Evolutionary conservation across 2,113 vertebrate genomes (phyloP), one percentile per base, ranked within the genome.

Genomic region (Neoarius graeffei): DNA sequence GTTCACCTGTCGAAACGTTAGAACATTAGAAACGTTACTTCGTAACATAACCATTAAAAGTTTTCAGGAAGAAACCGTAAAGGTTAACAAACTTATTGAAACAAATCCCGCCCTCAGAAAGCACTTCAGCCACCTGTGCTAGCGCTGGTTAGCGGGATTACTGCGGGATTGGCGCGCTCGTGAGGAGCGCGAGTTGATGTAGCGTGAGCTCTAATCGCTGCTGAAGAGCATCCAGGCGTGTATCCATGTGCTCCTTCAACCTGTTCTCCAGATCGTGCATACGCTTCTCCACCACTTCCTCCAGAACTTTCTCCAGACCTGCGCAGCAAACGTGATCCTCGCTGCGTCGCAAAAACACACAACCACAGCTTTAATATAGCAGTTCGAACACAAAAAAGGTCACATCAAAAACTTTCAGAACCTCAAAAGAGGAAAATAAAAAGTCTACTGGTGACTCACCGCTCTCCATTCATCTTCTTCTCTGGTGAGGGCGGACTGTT

Each of bases 251-350:
- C 90, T 95, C 93, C 92, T 91, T 95, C 89, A 96, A 90, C 86
- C 95, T 90, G 74, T 6, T 77, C 91, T 96, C 95, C 95, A 96
- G 95, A 88, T 95, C 92, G 35, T 94, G 92, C 89, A 96, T 92
- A 3, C 92, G 93, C 0, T 85, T 93, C 88, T 94, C 94, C 62
- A 94, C 20, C 79, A 92, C 90, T 17, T 89, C 10, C 88, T 95
- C 94, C 85, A 94, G 20, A 77, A 91, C 86, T 20, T 91, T 23
- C 89, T 95, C 93, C 73, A 94, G 15, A 60, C 92, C 91, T 50
- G 90, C 92, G 83, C 60, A 86, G 83, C 91, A 91, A 9, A 66
- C 9, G 48, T 81, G 91, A 48, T 88, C 84, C 76, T 91, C 86
- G 20, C 92, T 93, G 71, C 30, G 20, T 17, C 50, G 5, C n/a